Evolutionary conservation across 2,113 vertebrate genomes (phyloP).

Genomic region (Mormyrus iriodes): DNA sequence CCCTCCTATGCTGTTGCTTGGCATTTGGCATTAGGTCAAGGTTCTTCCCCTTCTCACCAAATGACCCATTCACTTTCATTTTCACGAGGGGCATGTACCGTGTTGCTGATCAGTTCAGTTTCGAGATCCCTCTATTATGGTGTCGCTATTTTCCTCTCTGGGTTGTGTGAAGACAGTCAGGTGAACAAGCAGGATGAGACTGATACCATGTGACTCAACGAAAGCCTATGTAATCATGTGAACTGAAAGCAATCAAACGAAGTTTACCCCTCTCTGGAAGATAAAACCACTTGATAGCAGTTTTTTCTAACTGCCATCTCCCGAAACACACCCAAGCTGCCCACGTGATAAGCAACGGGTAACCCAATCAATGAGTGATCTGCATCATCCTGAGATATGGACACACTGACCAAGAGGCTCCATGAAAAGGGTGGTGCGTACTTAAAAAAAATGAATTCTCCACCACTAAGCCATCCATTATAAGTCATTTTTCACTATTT

Average conservation of each 20-base stretch:
- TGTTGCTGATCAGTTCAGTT: neutral
- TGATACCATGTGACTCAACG: neutral
- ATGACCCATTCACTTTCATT: neutral
- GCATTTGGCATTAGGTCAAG: neutral
- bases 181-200: neutral
- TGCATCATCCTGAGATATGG: constrained; percentile 24
- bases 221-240: neutral
- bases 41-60: neutral
- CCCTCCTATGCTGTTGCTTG: neutral
- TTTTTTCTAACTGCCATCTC: neutral
- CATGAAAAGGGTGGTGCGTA: constrained; percentile 58
- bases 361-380: neutral
- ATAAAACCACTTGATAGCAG: neutral
- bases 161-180: neutral
- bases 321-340: neutral
- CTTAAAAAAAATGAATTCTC: constrained; percentile 63
- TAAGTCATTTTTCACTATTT: neutral
- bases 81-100: neutral
- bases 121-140: neutral
- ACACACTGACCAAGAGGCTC: constrained; percentile 37
- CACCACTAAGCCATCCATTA: constrained; percentile 30
- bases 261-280: neutral
- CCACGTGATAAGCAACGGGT: neutral
- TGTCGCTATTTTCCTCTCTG: neutral
- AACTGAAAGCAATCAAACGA: neutral